A percentile compares a stretch with the other conserved stretches of the same genome.
Conservation (phyloP, 2,113 vertebrate species). For the Hypanus sabinus region DNA sequence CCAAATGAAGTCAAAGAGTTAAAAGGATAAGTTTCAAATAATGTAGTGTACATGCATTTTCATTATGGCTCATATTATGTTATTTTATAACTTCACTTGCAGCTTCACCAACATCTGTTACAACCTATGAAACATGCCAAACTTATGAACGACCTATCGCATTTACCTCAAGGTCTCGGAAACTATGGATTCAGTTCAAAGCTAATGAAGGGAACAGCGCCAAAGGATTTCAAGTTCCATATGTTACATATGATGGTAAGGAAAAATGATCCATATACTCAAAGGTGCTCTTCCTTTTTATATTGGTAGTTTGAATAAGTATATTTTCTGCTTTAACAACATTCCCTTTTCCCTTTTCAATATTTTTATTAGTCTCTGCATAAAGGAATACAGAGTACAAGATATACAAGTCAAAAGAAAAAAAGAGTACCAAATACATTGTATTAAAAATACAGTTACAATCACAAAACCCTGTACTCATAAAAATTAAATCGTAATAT, state of each 20-base stretch:
- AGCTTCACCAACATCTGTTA: constrained; percentile 83
- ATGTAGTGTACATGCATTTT: background rate
- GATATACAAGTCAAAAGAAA: too few species aligned
- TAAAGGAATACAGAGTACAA: too few species aligned
- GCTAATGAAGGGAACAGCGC: constrained; percentile 85
- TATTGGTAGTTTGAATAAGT: background rate
- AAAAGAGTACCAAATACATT: too few species aligned
- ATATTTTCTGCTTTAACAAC: background rate
- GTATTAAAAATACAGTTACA: too few species aligned
- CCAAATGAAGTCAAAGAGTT: too few species aligned
- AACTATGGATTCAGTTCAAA: constrained; percentile 90
- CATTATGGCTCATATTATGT: background rate
- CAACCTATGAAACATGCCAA: constrained; percentile 89
- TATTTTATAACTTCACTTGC: constrained; percentile 38
- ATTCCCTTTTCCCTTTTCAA: background rate
- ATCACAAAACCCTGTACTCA: too few species aligned
- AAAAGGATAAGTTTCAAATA: background rate
- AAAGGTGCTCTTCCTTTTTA: background rate
- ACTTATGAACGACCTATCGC: constrained; percentile 86
- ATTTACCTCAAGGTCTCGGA: constrained; percentile 82
- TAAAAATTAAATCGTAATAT: too few species aligned
- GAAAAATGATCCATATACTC: background rate
- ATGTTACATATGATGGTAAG: constrained; percentile 84
- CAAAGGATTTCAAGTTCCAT: constrained; percentile 88
- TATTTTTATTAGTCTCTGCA: too few species aligned